These are phyloP conservation scores for Drosophila burlai DNA, from an alignment of 1,140 invertebrate genomes.

Conservation along the genomic window DNA sequence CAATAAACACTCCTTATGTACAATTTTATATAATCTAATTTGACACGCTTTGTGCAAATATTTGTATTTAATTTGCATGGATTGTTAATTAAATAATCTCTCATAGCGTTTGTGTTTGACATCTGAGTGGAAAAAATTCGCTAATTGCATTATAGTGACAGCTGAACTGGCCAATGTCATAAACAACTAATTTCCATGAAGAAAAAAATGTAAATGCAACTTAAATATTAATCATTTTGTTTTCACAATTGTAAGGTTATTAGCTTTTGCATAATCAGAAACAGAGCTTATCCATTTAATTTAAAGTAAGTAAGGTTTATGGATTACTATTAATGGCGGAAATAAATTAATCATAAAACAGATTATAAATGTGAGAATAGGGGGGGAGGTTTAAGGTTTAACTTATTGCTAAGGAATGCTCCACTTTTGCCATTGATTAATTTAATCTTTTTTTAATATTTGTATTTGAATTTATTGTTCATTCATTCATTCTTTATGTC, in stretches of 20 bases:
- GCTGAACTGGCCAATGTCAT: conserved; percentile 30
- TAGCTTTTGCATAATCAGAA: neutral
- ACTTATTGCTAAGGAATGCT: neutral
- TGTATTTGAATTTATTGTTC: neutral
- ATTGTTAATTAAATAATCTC: conserved; percentile 64
- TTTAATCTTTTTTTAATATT: no score
- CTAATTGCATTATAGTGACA: conserved; percentile 42
- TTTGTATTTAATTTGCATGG: conserved; percentile 38
- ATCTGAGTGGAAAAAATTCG: conserved; percentile 2
- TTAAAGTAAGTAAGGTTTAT: neutral
- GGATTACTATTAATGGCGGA: neutral
- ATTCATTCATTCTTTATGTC: neutral
- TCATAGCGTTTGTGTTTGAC: conserved; percentile 33
- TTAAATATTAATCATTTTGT: conserved; percentile 27
- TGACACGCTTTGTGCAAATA: conserved; percentile 34
- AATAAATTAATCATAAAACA: neutral
- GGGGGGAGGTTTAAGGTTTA: neutral
- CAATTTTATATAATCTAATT: conserved; percentile 28
- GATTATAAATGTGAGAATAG: neutral
- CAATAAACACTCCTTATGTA: conserved; percentile 12
- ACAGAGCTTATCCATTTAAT: neutral
- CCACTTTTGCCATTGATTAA: no score
- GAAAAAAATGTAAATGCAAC: conserved; percentile 12
- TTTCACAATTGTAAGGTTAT: conserved; percentile 9
- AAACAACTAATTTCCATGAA: neutral